These are phyloP conservation scores for Eupsilia transversa DNA, from an alignment of 2,888 invertebrate species.

Conservation along the genomic window DNA sequence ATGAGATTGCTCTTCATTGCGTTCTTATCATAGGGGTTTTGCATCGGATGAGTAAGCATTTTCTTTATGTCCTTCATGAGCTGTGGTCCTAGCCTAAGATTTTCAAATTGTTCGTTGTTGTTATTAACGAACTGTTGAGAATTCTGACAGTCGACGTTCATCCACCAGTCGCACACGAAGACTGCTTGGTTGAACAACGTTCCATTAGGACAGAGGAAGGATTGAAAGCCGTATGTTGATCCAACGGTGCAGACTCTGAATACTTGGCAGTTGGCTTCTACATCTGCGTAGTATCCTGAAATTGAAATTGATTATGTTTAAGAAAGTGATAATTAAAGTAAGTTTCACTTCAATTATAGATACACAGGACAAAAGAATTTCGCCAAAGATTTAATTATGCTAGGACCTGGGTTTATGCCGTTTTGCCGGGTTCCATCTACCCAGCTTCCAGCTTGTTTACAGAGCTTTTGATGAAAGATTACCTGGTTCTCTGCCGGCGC, in stretches of 20 bases:
- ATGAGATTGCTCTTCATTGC: conserved; percentile 81
- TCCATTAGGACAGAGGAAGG: conserved; percentile 92
- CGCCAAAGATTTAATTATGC: not conserved
- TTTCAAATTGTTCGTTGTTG: conserved; percentile 86
- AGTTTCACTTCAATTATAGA: not conserved
- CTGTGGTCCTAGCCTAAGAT: conserved; percentile 88
- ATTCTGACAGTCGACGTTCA: conserved; percentile 91
- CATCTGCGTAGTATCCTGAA: conserved; percentile 92
- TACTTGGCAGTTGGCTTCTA: conserved; percentile 92
- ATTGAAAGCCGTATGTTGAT: conserved; percentile 89
- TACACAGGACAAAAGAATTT: not conserved
- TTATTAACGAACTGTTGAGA: conserved; percentile 83
- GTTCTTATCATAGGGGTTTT: conserved; percentile 82
- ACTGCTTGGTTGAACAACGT: conserved; percentile 92
- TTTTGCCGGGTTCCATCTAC: not conserved
- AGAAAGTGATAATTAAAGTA: not conserved
- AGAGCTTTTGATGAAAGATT: not conserved
- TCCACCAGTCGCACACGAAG: conserved; percentile 93
- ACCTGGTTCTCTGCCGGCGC: conserved; percentile 91
- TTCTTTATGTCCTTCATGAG: conserved; percentile 91
- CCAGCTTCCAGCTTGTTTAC: not conserved
- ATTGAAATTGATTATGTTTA: conserved; percentile 47
- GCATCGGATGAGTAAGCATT: conserved; percentile 89
- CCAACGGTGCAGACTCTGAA: conserved; percentile 92
- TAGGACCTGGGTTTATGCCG: no score